A percentile compares a stretch with the other conserved stretches of the same genome.
These are phyloP conservation scores for Rhodeus uyekii DNA, from an alignment of 2,797 vertebrate genomes.

Conservation along the genomic window DNA sequence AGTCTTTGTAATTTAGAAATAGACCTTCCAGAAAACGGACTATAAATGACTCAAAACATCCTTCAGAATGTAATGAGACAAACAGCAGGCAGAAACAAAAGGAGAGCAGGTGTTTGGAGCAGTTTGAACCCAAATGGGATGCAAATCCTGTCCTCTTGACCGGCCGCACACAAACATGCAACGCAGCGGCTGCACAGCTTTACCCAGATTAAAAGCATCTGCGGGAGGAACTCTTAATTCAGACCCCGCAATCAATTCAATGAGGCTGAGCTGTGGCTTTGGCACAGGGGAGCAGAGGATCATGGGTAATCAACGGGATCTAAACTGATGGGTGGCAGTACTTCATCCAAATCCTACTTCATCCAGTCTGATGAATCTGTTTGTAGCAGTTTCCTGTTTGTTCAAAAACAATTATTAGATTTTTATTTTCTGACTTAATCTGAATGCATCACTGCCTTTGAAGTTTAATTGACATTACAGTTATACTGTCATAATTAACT, in stretches of 20 bases:
- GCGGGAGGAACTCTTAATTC: too few relatives aligned
- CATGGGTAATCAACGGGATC: background rate
- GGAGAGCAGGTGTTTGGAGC: slow-evolving; percentile 43
- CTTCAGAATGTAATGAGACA: background rate
- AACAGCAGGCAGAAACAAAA: slow-evolving; percentile 4
- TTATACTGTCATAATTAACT: too few relatives aligned
- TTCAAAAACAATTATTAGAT: too few relatives aligned
- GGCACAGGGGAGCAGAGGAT: background rate
- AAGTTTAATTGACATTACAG: too few relatives aligned
- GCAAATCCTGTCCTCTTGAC: slow-evolving; percentile 49
- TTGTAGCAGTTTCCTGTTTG: too few relatives aligned
- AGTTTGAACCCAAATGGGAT: slow-evolving; percentile 45
- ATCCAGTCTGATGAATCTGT: background rate
- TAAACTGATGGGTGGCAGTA: too few relatives aligned
- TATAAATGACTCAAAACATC: background rate
- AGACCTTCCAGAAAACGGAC: background rate
- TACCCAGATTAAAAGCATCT: slow-evolving; percentile 53
- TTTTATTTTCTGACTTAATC: too few relatives aligned
- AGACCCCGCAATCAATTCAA: slow-evolving; percentile 3
- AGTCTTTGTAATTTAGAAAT: background rate
- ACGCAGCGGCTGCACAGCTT: too few relatives aligned
- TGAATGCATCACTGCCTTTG: too few relatives aligned
- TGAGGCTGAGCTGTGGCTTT: background rate
- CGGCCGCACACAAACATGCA: background rate
- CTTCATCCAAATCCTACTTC: background rate